Base-by-base conservation (phyloP, 2,888 invertebrate genomes). In the Tinea pellionella region DNA sequence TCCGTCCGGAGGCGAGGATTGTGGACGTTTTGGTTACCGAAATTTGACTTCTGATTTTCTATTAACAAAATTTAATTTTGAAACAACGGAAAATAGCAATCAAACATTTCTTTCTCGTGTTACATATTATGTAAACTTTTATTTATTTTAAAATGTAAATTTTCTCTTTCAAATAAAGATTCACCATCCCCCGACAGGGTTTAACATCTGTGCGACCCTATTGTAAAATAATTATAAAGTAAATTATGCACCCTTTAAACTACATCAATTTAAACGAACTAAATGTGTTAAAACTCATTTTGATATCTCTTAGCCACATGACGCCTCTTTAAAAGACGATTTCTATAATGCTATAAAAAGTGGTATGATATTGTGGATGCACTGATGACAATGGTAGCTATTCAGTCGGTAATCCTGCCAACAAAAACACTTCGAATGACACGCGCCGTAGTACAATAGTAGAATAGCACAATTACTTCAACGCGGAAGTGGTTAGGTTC, bases 241-340 rank as follows among this genome's bases (percentile, higher is more conserved):
- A 83, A 85, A 77, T 86, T 86, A 87, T 87, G 86, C 86, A 87
- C 86, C 86, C 86, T 80, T 80, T 82, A 73, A 79, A 79, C 75
- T 80, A 80, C 78, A 81, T 78, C 74, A 74, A 84, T 84, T 84
- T 83, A 69, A 67, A 71, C 76, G 79, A 82, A 83, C 83, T 82
- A 73, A 77, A 73, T 70, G 68, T 68, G 71, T 78, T 78, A 76
- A 77, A 78, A 78, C 76, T 73, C 77, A 64, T 63, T 64, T 71
- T 75, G 72, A 72, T 75, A 77, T 73, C 70, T 55, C 69, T 65
- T 69, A 66, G 75, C 77, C 85, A 85, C 80, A 80, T 84, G 85
- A 81, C 73, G 73, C 71, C 73, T 72, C 69, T 76, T 71, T 70
- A 71, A 73, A 78, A 78, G 73, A 77, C 70, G 81, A 78, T 82